Conservation (phyloP, 2,888 invertebrate species). For the Chrysodeixis includens region DNA sequence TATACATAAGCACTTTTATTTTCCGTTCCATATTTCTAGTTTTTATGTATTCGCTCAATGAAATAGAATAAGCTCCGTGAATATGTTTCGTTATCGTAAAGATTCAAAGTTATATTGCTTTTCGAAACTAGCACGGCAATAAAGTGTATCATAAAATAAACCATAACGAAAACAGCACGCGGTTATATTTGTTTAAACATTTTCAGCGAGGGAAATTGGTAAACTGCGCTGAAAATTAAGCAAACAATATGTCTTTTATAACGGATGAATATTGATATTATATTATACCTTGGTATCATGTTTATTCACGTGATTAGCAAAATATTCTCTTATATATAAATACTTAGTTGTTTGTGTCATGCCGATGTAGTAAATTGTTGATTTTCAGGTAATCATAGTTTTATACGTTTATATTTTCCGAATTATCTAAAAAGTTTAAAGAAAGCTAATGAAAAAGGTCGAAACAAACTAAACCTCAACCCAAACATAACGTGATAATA, state of each 20-base stretch:
- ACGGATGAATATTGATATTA: no score
- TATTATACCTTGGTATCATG: no score
- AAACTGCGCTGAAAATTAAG: slow-evolving; percentile 19
- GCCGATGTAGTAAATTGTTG: no score
- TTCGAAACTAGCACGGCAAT: slow-evolving; percentile 53
- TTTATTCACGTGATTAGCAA: background rate
- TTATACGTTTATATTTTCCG: no score
- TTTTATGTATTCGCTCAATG: slow-evolving; percentile 49
- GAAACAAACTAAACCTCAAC: background rate
- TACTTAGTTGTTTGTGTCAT: no score
- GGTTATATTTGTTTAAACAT: slow-evolving; percentile 51
- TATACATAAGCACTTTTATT: slow-evolving; percentile 50
- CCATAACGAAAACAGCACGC: slow-evolving; percentile 43
- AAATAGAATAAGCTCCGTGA: slow-evolving; percentile 49
- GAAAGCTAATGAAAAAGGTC: background rate
- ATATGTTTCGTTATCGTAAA: slow-evolving; percentile 50
- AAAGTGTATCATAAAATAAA: slow-evolving; percentile 57
- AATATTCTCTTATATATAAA: no score
- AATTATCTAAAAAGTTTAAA: no score
- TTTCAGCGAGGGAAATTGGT: slow-evolving; percentile 30
- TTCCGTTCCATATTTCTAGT: slow-evolving; percentile 43
- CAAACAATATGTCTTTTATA: background rate
- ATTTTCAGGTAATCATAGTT: no score
- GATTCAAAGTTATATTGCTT: slow-evolving; percentile 50
- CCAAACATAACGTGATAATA: background rate